phyloP scores from a whole-genome alignment of 2,797 vertebrate species.

The Parauchenoglanis punctatus region DNA sequence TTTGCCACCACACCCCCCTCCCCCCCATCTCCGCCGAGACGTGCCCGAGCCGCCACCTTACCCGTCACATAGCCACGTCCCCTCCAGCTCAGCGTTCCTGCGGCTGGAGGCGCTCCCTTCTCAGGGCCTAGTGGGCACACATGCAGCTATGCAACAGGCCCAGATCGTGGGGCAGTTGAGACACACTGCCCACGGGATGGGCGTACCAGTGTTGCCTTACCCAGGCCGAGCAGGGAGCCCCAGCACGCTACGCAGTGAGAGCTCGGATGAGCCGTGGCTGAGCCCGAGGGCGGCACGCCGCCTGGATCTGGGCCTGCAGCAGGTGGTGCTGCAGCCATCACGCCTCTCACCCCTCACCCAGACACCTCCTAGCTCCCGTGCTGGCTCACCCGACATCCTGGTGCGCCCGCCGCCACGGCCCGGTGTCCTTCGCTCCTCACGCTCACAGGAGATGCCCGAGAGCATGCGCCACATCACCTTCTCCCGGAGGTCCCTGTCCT shows the following conservation, averaged over 20 bases:
- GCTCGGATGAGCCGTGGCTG: conserved; percentile 92
- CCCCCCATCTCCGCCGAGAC: conserved; percentile 86
- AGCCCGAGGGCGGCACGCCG: conserved; percentile 93
- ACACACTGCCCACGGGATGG: conserved; percentile 99
- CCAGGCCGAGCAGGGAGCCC: conserved; percentile 92
- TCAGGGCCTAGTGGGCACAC: conserved; percentile 84
- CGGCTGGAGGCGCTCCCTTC: conserved; percentile 89
- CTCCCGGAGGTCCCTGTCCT: conserved; percentile 84
- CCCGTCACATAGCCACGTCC: conserved; percentile 81
- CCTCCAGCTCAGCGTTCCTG: conserved; percentile 90
- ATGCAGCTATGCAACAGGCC: conserved; percentile 98
- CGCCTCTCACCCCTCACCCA: conserved; percentile 97
- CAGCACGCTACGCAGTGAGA: conserved; percentile 94
- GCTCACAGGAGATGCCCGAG: conserved; percentile 89
- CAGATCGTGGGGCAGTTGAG: conserved; percentile 97
- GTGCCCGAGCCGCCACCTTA: conserved; percentile 86
- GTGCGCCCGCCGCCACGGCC: conserved; percentile 91
- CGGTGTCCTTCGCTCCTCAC: conserved; percentile 88
- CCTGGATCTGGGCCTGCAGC: conserved; percentile 93
- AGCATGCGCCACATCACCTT: conserved; percentile 94
- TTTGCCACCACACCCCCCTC: conserved; percentile 89
- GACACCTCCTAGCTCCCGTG: conserved; percentile 95
- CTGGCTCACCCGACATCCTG: conserved; percentile 93
- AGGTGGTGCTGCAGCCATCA: conserved; percentile 97
- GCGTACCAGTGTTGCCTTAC: conserved; percentile 99